Evolutionary conservation across 2,797 vertebrate genomes (phyloP), one percentile per base, ranked within the genome.

Genomic region (Protosalanx chinensis): DNA sequence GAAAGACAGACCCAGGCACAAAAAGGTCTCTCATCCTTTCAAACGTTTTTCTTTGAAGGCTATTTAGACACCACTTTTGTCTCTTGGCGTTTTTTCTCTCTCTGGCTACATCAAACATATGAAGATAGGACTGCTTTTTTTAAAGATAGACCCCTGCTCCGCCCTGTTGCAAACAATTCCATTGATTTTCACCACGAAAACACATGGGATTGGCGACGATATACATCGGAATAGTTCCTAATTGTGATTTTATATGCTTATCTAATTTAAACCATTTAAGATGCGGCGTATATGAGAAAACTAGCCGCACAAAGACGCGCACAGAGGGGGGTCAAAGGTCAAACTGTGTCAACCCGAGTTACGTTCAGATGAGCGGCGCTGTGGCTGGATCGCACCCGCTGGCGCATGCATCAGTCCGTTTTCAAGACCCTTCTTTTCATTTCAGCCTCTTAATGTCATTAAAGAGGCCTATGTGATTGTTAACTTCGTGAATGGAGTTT

Each of bases 281-380:
- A 79, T 70, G 76, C 67, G 75, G 73, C 79, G 88, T 85, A 80
- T 81, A 69, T 72, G 82, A 79, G 81, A 83, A 74, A 78, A 65
- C 49, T 1, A 20, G 78, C 76, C 84, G 58, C 86, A 91, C 88
- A 90, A 90, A 89, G 82, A 63, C 60, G 64, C 53, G 76, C 79
- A 67, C 76, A 82, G 85, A 81, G 81, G 88, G 84, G 79, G 84
- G 85, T 78, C 76, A 67, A 79, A 78, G 90, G 91, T 92, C 91
- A 93, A 92, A 91, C 86, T 83, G 90, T 93, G 93, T 93, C 93
- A 87, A 89, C 88, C 91, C 88, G 82, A 89, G 89, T 93, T 93
- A 93, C 5, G 79, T 91, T 67, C 90, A 91, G 90, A 89, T 92
- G 90, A 89, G 82, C 58, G 89, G 41, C 86, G 80, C 90, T n/a